phyloP scores from a whole-genome alignment of 2,113 vertebrate species.

The Thunnus maccoyii region DNA sequence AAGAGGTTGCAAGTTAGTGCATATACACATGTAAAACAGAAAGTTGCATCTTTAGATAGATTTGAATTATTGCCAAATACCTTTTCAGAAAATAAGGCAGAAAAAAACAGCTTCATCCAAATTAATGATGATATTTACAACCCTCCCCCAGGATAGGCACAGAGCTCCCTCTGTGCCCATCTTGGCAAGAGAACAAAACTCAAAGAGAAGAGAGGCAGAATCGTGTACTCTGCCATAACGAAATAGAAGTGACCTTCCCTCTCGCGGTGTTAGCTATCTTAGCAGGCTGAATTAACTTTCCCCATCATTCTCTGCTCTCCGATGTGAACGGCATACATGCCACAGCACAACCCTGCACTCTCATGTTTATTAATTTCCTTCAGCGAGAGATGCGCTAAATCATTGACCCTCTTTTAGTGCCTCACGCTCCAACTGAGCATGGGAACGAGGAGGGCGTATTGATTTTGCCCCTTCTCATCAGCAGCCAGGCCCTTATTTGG shows the following conservation, averaged over 20 bases:
- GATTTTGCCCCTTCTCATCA: conserved; percentile 79
- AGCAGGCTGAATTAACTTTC: conserved; percentile 66
- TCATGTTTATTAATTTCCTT: conserved; percentile 81
- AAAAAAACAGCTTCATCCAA: conserved; percentile 5
- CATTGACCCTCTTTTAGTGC: conserved; percentile 78
- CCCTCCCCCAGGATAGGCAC: not conserved
- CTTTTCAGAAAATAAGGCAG: not conserved
- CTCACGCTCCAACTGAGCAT: conserved; percentile 61
- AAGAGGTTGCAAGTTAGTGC: conserved; percentile 7
- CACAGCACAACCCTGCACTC: conserved; percentile 45
- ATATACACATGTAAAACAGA: conserved; percentile 2
- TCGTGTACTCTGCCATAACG: conserved; percentile 18
- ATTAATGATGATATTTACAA: conserved; percentile 34
- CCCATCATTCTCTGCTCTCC: conserved; percentile 64
- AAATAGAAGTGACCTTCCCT: conserved; percentile 72
- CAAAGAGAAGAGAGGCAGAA: conserved; percentile 30
- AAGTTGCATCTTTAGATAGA: conserved; percentile 3
- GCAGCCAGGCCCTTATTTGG: conserved; percentile 67
- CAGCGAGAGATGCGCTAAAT: conserved; percentile 70
- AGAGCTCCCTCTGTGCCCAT: too few relatives aligned
- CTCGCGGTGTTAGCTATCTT: conserved; percentile 11
- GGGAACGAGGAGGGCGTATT: conserved; percentile 77
- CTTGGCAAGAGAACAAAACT: conserved; percentile 2
- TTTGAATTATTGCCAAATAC: conserved; percentile 14
- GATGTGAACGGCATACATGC: conserved; percentile 59